These are phyloP conservation scores for Dipodomys stephensi DNA, from an alignment of 2,113 vertebrate genomes.

Conservation along the genomic window DNA sequence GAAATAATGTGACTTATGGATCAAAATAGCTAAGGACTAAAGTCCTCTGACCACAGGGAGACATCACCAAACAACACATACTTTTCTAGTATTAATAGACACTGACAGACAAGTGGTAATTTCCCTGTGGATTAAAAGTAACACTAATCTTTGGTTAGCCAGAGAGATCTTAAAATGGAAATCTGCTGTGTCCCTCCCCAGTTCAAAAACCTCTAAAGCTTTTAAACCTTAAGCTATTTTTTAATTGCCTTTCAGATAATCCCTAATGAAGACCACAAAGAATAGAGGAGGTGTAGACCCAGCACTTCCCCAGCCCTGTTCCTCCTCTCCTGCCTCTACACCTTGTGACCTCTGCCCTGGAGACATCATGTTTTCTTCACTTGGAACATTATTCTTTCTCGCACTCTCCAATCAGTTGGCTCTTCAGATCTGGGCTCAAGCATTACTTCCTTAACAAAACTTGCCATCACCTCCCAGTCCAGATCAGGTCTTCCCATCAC, in stretches of 20 bases:
- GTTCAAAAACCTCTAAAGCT: neutral
- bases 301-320: neutral
- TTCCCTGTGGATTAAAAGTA: constrained; percentile 28
- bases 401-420: neutral
- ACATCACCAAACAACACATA: neutral
- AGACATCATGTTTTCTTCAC: neutral
- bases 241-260: neutral
- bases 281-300: neutral
- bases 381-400: neutral
- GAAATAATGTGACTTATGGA: neutral
- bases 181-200: neutral
- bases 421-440: neutral
- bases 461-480: neutral
- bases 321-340: neutral
- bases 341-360: neutral
- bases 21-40: neutral
- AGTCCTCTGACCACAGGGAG: neutral
- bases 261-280: neutral
- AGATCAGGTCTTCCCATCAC: neutral
- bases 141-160: neutral
- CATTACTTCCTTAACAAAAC: constrained; percentile 24
- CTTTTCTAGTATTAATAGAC: neutral
- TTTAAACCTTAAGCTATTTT: neutral
- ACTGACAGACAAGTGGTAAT: neutral
- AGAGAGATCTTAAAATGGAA: constrained; percentile 15